Evolutionary conservation across 2,113 vertebrate genomes (phyloP), one percentile per base, ranked within the genome.

Genomic region (Ailuropoda melanoleuca): DNA sequence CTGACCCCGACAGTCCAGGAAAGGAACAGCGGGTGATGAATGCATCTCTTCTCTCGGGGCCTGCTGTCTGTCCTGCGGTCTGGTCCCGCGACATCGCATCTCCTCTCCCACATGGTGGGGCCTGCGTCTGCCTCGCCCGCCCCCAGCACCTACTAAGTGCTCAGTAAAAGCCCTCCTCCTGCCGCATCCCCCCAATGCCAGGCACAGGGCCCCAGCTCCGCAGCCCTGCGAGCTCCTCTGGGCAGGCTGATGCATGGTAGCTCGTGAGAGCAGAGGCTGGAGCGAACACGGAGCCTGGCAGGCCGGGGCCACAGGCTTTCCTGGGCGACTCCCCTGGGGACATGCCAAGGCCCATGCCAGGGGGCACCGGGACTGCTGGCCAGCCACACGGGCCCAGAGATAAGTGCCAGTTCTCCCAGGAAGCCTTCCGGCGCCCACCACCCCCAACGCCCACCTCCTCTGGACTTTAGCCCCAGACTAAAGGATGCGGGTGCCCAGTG

Each of bases 401-500:
- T 0, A 11, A 74, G 46, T 1, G 1, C 48, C 15, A 0, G 2
- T 53, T 48, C 86, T 12, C 83, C 58, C 58, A 39, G 75, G 58
- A 46, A 91, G 60, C 43, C 58, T 39, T n/a, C 34, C 3, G 0
- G n/a, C 18, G 6, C 34, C 31, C 1, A 1, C 12, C 18, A 0
- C 34, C 39, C 26, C 64, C 21, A 24, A 1, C 26, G 26, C 21
- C 56, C 21, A 37, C 34, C 23, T 23, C 83, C 14, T 23, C 60
- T 18, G 68, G 15, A 50, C 83, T 37, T 7, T 3, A 2, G n/a
- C 43, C 81, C 1, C 8, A 17, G 43, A 9, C 29, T 2, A 12
- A 0, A 4, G 3, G 18, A 15, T 5, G 48, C 55, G 0, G 1
- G n/a, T 23, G 43, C 6, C 58, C 13, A 1, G 29, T 0, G 0